phyloP scores from a whole-genome alignment of 2,888 invertebrate species.

The Tetranychus truncatus region DNA sequence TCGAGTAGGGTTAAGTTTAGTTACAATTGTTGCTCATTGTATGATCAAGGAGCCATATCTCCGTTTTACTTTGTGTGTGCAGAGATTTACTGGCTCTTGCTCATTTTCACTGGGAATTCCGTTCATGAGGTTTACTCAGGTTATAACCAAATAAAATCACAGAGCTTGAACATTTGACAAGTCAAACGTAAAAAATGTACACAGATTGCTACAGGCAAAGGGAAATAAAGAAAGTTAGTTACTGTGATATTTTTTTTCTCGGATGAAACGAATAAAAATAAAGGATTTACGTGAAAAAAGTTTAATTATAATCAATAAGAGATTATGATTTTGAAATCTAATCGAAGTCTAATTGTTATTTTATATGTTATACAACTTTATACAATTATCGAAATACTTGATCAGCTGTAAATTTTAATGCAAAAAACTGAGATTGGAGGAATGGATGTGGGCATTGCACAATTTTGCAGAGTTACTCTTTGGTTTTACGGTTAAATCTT shows the following conservation, averaged over 20 bases:
- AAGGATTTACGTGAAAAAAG: too few relatives aligned
- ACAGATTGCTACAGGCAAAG: neutral
- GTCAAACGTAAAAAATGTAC: neutral
- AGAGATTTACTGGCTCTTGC: neutral
- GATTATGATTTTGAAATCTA: too few relatives aligned
- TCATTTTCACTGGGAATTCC: neutral
- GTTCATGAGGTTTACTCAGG: neutral
- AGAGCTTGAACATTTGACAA: neutral
- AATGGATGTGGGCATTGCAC: neutral
- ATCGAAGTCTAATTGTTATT: too few relatives aligned
- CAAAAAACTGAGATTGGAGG: neutral
- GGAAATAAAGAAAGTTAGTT: neutral
- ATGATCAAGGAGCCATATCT: neutral
- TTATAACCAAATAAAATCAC: neutral
- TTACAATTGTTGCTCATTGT: neutral
- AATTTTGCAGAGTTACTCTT: neutral
- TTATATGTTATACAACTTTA: too few relatives aligned
- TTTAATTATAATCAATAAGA: too few relatives aligned
- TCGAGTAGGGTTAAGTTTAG: too few relatives aligned
- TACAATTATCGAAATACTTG: too few relatives aligned
- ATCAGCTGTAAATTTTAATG: too few relatives aligned
- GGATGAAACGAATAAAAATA: too few relatives aligned
- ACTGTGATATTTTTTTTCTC: too few relatives aligned
- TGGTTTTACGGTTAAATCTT: slow-evolving; percentile 29
- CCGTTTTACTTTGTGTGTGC: neutral